These are phyloP conservation scores for Cantharis rufa DNA, from an alignment of 2,888 invertebrate species.

Conservation along the genomic window DNA sequence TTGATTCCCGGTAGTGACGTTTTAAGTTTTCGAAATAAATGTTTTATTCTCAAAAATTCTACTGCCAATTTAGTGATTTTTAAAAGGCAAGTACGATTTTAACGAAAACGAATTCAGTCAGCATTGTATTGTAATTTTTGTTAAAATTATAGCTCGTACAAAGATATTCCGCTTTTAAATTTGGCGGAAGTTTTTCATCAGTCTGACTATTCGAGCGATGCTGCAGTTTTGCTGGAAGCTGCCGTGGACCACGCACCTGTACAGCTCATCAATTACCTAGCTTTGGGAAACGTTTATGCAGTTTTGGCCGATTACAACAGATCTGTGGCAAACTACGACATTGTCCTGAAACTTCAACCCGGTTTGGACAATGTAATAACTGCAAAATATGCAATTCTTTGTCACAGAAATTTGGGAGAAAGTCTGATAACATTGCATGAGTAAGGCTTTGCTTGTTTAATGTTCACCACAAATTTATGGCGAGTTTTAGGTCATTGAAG, in stretches of 20 bases:
- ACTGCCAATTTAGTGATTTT: too few species aligned
- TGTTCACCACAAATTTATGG: neutral
- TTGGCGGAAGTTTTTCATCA: constrained; percentile 76
- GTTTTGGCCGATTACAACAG: constrained; percentile 72
- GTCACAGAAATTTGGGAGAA: constrained; percentile 67
- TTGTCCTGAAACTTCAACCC: constrained; percentile 67
- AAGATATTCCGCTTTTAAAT: constrained; percentile 74
- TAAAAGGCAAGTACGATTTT: too few species aligned
- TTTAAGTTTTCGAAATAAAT: too few species aligned
- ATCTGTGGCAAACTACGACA: constrained; percentile 69
- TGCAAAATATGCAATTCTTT: constrained; percentile 68
- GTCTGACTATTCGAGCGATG: constrained; percentile 68
- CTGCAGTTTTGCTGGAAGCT: constrained; percentile 71
- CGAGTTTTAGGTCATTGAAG: constrained; percentile 60
- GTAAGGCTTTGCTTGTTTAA: constrained; percentile 56
- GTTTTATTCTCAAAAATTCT: too few species aligned
- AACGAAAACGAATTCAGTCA: too few species aligned
- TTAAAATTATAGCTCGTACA: constrained; percentile 64
- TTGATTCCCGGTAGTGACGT: too few species aligned
- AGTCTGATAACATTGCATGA: constrained; percentile 67
- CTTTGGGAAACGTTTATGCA: constrained; percentile 75
- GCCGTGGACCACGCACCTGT: constrained; percentile 73
- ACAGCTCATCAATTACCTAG: constrained; percentile 66
- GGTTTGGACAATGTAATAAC: constrained; percentile 64
- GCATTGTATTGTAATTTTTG: neutral